phyloP scores from a whole-genome alignment of 2,113 vertebrate genomes.

The Hemichromis elongatus region DNA sequence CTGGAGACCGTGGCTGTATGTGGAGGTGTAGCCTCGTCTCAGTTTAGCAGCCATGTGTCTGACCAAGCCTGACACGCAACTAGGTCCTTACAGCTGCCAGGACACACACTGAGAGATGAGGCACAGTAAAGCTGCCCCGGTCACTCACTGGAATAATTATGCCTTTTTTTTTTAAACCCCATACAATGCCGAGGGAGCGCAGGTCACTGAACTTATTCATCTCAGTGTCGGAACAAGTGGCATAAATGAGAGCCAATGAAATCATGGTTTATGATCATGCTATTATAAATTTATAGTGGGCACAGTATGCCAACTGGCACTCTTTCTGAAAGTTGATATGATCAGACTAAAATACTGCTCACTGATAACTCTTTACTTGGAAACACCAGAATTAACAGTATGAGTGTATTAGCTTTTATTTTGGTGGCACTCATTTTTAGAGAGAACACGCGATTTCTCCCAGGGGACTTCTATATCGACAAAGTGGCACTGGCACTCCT shows the following conservation, averaged over 20 bases:
- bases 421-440: neutral
- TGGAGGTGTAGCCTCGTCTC: constrained; percentile 50
- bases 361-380: neutral
- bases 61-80: constrained; percentile 59
- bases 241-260: neutral
- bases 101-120: constrained; percentile 55
- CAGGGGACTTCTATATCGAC: constrained; percentile 19
- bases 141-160: constrained; percentile 57
- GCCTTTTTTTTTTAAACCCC: constrained; percentile 9
- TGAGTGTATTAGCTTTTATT: neutral
- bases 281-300: neutral
- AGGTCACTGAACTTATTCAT: constrained; percentile 55
- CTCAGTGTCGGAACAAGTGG: constrained; percentile 29
- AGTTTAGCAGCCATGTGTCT: constrained; percentile 62
- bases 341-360: neutral
- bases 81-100: constrained; percentile 57
- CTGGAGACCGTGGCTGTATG: constrained; percentile 34
- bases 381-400: neutral
- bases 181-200: constrained; percentile 31
- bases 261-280: neutral
- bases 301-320: neutral
- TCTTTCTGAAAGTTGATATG: neutral
- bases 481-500: constrained; percentile 32
- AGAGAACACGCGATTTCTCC: neutral
- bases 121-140: constrained; percentile 43